phyloP scores from a whole-genome alignment of 2,888 invertebrate genomes.

The Hedychridium roseum region DNA sequence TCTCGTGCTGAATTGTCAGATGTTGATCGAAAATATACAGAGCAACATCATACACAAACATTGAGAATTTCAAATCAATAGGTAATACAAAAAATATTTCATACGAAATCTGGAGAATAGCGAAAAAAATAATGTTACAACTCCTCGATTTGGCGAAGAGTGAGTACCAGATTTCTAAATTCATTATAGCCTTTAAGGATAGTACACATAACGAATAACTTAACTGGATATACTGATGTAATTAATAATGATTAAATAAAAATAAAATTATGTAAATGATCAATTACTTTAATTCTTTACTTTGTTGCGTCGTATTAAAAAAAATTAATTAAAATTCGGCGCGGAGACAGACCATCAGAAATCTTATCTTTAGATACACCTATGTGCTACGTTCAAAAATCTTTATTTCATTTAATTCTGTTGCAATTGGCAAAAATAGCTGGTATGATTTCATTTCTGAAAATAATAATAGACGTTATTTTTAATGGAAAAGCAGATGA shows the following conservation, averaged over 20 bases:
- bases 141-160: conserved; percentile 21
- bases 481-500: background rate
- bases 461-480: background rate
- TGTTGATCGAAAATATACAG: no score
- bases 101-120: conserved; percentile 37
- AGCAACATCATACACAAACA: no score
- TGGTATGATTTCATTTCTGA: background rate
- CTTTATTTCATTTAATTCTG: no score
- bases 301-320: background rate
- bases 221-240: no score
- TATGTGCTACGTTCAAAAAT: no score
- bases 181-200: background rate
- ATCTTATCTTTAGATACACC: no score
- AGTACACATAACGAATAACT: no score
- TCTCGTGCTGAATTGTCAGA: no score
- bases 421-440: background rate
- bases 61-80: no score
- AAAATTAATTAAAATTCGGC: background rate
- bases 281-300: background rate
- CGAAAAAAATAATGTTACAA: conserved; percentile 20
- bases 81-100: background rate
- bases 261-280: no score
- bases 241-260: no score
- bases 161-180: conserved; percentile 13
- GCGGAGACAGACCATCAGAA: no score